Percentiles rank a stretch among this genome's conserved stretches.
These are phyloP conservation scores for Turritopsis rubra DNA, from an alignment of 30 jellyfish, hydroid and myxozoan genomes.

Conservation along the genomic window DNA sequence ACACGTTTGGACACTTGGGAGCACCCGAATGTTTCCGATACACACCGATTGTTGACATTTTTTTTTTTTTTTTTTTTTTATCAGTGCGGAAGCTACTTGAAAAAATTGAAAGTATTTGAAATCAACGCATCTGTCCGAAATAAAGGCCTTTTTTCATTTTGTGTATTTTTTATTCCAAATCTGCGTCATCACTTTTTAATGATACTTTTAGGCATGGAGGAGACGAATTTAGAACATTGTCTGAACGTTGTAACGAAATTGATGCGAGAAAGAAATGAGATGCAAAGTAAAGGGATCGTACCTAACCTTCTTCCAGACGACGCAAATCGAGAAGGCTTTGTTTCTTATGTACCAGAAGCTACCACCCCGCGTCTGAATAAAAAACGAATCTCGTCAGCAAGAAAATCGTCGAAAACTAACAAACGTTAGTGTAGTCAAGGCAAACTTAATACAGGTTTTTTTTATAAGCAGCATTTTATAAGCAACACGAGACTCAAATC, in stretches of 20 bases:
- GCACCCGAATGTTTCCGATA: no score
- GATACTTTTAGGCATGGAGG: constrained; percentile 2
- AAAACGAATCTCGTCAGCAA: not conserved
- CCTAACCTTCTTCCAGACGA: constrained; percentile 56
- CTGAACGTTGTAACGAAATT: not conserved
- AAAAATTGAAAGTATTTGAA: no score
- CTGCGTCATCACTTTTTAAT: no score
- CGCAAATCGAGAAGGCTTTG: constrained; percentile 55
- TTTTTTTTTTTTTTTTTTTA: no score
- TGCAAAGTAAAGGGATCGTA: constrained; percentile 44
- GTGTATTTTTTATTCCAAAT: no score
- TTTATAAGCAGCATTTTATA: no score
- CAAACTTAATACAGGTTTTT: no score
- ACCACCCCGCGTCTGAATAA: not conserved
- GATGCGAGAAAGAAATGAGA: constrained; percentile 38
- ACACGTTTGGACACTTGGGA: not conserved
- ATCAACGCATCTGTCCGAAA: no score
- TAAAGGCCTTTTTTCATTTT: no score
- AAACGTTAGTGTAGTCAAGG: not conserved
- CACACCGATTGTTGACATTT: no score
- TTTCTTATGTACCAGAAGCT: constrained; percentile 20
- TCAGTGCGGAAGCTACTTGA: no score
- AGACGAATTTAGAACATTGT: constrained; percentile 3
- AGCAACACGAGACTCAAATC: no score
- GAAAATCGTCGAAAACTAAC: not conserved